Evolutionary conservation across 1,140 invertebrate species (phyloP).

Genomic region (Odontomachus brunneus): DNA sequence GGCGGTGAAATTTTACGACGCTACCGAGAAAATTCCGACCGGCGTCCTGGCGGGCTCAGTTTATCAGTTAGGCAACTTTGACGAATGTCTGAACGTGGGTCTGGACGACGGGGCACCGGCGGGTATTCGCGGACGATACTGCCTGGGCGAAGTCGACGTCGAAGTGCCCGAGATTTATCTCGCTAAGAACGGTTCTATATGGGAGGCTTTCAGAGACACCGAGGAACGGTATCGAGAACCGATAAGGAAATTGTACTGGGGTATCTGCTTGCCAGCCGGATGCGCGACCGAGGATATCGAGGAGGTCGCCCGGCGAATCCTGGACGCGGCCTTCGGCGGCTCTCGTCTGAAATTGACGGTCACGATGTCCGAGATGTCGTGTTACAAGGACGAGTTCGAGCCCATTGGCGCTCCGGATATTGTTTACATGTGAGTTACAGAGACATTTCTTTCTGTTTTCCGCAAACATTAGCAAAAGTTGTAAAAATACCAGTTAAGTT

Average conservation of each 20-base stretch:
- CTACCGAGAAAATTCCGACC: conserved; percentile 88
- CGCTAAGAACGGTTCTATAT: conserved; percentile 65
- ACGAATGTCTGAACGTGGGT: conserved; percentile 87
- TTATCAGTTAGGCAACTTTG: conserved; percentile 89
- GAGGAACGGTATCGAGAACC: conserved; percentile 80
- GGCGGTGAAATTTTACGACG: conserved; percentile 88
- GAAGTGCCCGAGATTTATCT: conserved; percentile 74
- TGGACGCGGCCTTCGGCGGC: conserved; percentile 84
- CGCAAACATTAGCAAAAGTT: too few species aligned
- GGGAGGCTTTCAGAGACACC: conserved; percentile 73
- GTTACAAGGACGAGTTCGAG: conserved; percentile 84
- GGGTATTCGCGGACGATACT: conserved; percentile 87
- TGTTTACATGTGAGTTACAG: conserved; percentile 86
- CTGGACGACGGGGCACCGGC: conserved; percentile 62
- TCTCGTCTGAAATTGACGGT: conserved; percentile 81
- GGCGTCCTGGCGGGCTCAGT: conserved; percentile 87
- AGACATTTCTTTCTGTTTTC: not conserved
- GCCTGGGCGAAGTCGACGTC: conserved; percentile 86
- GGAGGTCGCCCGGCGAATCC: conserved; percentile 84
- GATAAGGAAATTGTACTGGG: conserved; percentile 87
- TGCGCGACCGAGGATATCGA: conserved; percentile 86
- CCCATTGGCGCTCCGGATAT: conserved; percentile 84
- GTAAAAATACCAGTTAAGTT: too few species aligned
- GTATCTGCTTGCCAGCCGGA: conserved; percentile 87
- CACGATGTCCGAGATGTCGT: conserved; percentile 83